These are phyloP conservation scores for Lochmaea capreae DNA, from an alignment of 2,888 invertebrate species.

Conservation along the genomic window DNA sequence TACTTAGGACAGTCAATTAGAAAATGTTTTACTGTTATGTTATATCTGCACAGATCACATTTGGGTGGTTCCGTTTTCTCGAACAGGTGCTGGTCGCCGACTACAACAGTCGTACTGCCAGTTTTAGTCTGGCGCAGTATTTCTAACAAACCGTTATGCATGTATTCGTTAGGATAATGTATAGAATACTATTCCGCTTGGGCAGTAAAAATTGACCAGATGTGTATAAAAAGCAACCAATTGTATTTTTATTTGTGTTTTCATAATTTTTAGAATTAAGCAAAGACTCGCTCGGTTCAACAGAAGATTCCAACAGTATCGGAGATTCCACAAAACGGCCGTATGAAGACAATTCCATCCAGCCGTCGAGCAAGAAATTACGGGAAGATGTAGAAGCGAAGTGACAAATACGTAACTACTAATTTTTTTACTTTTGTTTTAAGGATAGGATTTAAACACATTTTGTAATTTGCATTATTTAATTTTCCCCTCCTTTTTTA, in stretches of 20 bases:
- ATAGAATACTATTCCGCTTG: too few species aligned
- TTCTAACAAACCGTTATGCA: too few species aligned
- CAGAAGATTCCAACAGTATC: constrained; percentile 55
- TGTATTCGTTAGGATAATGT: too few species aligned
- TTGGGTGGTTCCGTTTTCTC: too few species aligned
- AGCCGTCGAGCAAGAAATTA: constrained; percentile 68
- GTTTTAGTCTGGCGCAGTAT: too few species aligned
- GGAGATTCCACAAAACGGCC: constrained; percentile 58
- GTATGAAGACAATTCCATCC: constrained; percentile 63
- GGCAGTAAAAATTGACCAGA: too few species aligned
- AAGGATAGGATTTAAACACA: constrained; percentile 53
- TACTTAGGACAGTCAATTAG: too few species aligned
- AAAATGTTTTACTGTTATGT: too few species aligned
- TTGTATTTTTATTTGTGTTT: not conserved
- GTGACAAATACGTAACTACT: constrained; percentile 66
- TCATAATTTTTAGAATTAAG: constrained; percentile 20
- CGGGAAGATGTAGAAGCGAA: constrained; percentile 66
- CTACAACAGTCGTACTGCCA: too few species aligned
- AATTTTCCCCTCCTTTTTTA: constrained; percentile 37
- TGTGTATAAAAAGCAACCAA: too few species aligned
- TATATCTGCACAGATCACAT: too few species aligned
- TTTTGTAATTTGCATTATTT: constrained; percentile 47
- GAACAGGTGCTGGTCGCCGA: too few species aligned
- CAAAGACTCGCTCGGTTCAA: constrained; percentile 27
- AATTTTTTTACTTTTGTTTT: constrained; percentile 54